Conservation (phyloP, 2,113 vertebrate genomes). For the Corydoras sp. region DNA sequence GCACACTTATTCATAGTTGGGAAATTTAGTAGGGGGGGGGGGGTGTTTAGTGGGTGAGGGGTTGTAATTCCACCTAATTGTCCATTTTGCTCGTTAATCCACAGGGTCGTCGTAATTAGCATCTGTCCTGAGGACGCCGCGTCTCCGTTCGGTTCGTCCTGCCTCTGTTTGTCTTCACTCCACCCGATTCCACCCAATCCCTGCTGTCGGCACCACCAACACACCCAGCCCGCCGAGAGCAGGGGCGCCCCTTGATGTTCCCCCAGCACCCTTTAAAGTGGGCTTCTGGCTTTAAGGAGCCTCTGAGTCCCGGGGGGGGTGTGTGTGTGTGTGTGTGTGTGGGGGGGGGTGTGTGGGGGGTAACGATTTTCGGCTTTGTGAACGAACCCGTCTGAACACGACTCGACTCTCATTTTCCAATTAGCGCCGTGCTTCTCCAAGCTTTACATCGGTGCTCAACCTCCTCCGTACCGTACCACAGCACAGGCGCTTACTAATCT, state of each 20-base stretch:
- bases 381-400: background rate
- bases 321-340: no score
- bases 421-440: background rate
- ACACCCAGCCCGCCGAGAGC: background rate
- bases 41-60: no score
- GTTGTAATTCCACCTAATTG: no score
- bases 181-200: background rate
- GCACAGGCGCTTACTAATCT: no score
- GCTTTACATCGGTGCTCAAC: no score
- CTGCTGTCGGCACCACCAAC: background rate
- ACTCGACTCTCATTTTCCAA: background rate
- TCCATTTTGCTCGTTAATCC: no score
- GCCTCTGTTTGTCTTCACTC: background rate
- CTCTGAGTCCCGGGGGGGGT: background rate
- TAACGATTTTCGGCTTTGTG: background rate
- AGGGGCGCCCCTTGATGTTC: background rate
- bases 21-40: no score
- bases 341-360: no score
- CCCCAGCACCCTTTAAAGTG: background rate
- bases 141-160: background rate
- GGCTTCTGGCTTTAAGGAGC: background rate
- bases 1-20: no score
- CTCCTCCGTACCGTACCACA: no score
- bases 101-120: no score
- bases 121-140: no score